These are phyloP conservation scores for Dorcus parallelipipedus DNA, from an alignment of 2,888 invertebrate genomes.

Conservation along the genomic window DNA sequence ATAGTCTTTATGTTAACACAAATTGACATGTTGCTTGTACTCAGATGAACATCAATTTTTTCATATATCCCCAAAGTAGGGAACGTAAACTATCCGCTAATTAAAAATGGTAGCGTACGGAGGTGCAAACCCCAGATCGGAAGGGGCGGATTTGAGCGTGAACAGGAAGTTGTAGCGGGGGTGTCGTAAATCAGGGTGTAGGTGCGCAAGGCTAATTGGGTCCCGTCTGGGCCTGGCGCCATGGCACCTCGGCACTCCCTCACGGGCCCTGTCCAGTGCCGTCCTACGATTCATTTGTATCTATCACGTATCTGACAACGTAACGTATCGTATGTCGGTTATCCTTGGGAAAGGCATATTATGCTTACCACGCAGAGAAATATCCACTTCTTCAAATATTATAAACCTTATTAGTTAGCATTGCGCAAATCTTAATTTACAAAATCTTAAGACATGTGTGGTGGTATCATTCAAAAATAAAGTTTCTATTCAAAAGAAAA, in stretches of 20 bases:
- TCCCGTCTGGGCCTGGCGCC: slow-evolving; percentile 46
- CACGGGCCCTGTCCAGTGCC: slow-evolving; percentile 28
- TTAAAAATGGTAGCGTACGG: slow-evolving; percentile 35
- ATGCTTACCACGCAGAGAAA: neutral
- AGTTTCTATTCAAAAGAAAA: too few relatives aligned
- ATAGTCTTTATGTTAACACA: too few relatives aligned
- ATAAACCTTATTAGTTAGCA: too few relatives aligned
- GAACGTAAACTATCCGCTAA: slow-evolving; percentile 29
- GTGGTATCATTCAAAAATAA: too few relatives aligned
- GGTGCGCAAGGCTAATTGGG: slow-evolving; percentile 48
- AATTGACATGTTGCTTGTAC: too few relatives aligned
- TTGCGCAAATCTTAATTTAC: too few relatives aligned
- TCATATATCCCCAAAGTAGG: slow-evolving; percentile 3
- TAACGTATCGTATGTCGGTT: slow-evolving; percentile 26
- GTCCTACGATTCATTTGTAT: slow-evolving; percentile 34
- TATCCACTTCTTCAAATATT: neutral
- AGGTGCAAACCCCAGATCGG: slow-evolving; percentile 21
- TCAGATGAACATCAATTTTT: too few relatives aligned
- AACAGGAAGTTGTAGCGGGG: slow-evolving; percentile 45
- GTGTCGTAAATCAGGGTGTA: slow-evolving; percentile 48
- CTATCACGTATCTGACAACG: slow-evolving; percentile 26
- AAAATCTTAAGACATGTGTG: too few relatives aligned
- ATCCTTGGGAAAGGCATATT: slow-evolving; percentile 16
- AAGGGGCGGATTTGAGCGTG: slow-evolving; percentile 26
- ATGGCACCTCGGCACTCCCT: slow-evolving; percentile 38